Conservation (phyloP, 2,888 invertebrate genomes). For the Gastrophysa polygoni region DNA sequence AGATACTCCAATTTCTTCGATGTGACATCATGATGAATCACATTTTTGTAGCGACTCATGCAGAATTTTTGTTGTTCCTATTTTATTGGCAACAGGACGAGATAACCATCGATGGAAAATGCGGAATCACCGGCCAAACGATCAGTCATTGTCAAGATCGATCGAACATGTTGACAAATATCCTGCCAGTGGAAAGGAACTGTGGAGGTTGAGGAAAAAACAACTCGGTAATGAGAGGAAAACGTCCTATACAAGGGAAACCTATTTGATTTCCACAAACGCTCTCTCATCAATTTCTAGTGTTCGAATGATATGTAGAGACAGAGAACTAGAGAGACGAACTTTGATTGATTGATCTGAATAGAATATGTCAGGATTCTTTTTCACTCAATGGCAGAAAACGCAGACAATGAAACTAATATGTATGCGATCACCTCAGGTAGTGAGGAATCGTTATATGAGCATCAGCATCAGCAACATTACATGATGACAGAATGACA, state of each 20-base stretch:
- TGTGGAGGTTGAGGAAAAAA: conserved; percentile 15
- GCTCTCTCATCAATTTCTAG: neutral
- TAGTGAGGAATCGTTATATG: too few species aligned
- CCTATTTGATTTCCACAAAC: conserved; percentile 5
- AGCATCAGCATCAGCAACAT: too few species aligned
- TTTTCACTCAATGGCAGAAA: too few species aligned
- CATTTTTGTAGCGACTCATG: neutral
- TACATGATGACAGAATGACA: too few species aligned
- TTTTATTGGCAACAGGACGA: neutral
- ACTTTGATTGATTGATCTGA: too few species aligned
- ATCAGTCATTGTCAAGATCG: conserved; percentile 14
- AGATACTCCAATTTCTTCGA: neutral
- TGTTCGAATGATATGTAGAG: neutral
- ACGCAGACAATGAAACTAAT: too few species aligned
- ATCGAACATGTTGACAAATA: conserved; percentile 16
- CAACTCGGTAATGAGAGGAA: neutral
- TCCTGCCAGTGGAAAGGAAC: conserved; percentile 6
- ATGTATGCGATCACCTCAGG: too few species aligned
- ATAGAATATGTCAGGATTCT: too few species aligned
- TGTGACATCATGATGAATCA: neutral
- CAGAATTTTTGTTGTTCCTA: conserved; percentile 3
- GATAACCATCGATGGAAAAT: conserved; percentile 8
- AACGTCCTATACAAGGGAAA: neutral
- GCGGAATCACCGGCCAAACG: neutral
- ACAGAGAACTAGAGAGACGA: too few species aligned